Conservation (phyloP, 2,797 vertebrate species). For the Spondyliosoma cantharus region DNA sequence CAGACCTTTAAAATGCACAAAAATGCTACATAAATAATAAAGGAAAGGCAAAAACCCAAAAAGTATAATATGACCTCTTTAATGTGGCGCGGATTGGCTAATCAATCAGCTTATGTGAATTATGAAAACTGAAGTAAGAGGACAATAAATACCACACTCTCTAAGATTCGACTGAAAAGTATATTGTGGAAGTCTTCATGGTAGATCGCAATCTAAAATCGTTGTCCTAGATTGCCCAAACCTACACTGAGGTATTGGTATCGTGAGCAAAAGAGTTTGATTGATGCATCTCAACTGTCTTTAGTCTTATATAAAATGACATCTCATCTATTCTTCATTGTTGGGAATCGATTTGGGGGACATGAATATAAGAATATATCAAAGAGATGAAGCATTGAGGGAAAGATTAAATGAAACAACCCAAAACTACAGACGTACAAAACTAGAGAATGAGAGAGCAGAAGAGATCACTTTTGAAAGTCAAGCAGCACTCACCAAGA, state of each 20-base stretch:
- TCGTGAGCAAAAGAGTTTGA: neutral
- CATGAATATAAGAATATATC: constrained; percentile 1
- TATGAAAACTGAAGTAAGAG: too few species aligned
- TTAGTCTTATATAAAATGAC: neutral
- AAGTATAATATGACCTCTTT: too few species aligned
- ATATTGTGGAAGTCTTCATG: too few species aligned
- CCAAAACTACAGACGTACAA: neutral
- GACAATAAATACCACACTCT: too few species aligned
- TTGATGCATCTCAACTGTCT: neutral
- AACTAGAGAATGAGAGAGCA: constrained; percentile 18
- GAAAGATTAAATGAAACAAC: neutral
- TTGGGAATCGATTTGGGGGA: neutral
- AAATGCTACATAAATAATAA: too few species aligned
- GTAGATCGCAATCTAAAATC: too few species aligned
- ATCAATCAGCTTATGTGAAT: too few species aligned
- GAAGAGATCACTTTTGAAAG: constrained; percentile 5
- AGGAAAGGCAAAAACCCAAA: too few species aligned
- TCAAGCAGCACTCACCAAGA: constrained; percentile 71
- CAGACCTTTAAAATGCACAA: too few species aligned
- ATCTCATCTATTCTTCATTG: neutral
- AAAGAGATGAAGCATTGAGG: constrained; percentile 6
- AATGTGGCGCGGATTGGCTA: too few species aligned
- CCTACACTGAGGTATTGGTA: neutral
- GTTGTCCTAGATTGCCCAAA: too few species aligned
- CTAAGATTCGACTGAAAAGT: too few species aligned